phyloP scores from a whole-genome alignment of 2,888 invertebrate species.

The Crepidodera aurea region DNA sequence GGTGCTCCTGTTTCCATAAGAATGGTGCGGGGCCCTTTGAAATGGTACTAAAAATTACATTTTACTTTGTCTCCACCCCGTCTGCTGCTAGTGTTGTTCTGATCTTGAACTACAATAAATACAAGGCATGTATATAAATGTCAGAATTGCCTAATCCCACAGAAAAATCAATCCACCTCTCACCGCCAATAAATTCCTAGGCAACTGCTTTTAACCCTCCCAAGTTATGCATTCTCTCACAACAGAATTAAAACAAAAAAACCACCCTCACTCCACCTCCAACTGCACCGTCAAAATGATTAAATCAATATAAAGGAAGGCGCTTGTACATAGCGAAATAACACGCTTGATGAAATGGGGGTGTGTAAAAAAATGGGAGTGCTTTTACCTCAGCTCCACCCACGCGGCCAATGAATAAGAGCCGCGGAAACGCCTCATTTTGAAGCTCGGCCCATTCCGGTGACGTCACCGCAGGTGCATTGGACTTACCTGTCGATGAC shows the following conservation, averaged over 20 bases:
- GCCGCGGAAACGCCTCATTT: slow-evolving; percentile 49
- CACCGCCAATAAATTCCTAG: too few species aligned
- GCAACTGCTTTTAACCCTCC: not conserved
- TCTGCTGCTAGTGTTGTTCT: too few species aligned
- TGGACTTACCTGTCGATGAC: slow-evolving; percentile 46
- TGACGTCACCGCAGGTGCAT: slow-evolving; percentile 55
- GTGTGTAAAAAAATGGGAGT: slow-evolving; percentile 43
- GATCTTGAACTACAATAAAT: too few species aligned
- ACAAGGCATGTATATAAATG: too few species aligned
- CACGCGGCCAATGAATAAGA: slow-evolving; percentile 53
- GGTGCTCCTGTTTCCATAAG: too few species aligned
- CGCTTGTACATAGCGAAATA: slow-evolving; percentile 27
- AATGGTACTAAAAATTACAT: too few species aligned
- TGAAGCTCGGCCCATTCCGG: slow-evolving; percentile 45
- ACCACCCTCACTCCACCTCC: not conserved
- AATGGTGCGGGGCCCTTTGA: too few species aligned
- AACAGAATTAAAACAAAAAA: not conserved
- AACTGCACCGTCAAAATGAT: not conserved
- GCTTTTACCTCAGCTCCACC: slow-evolving; percentile 51
- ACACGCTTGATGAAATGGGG: slow-evolving; percentile 32
- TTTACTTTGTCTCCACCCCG: too few species aligned
- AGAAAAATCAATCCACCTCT: too few species aligned
- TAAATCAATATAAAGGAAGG: slow-evolving; percentile 13
- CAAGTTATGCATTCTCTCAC: not conserved
- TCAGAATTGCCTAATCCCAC: too few species aligned